Conservation (phyloP, 2,888 invertebrate genomes). For the Didymodactylos carnosus region DNA sequence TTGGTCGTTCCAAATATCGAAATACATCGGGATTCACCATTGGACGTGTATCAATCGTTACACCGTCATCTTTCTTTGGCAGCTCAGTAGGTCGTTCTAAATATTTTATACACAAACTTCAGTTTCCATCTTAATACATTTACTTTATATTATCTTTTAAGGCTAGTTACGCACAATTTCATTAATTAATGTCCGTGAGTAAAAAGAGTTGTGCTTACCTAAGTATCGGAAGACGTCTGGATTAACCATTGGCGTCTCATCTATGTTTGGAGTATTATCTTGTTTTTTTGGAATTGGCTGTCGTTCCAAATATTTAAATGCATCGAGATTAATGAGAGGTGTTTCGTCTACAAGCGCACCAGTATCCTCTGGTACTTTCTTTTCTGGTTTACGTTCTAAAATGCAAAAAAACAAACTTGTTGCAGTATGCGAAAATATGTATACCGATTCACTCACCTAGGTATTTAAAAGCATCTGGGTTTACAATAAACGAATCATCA, state of each 20-base stretch:
- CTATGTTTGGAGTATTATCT: slow-evolving; percentile 1
- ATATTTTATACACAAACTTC: too few relatives aligned
- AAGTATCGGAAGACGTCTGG: slow-evolving; percentile 7
- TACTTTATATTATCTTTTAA: too few relatives aligned
- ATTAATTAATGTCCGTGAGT: too few relatives aligned
- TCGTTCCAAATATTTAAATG: slow-evolving; percentile 12
- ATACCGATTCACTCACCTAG: neutral
- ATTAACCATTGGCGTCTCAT: slow-evolving; percentile 9
- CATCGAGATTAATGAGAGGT: slow-evolving; percentile 11
- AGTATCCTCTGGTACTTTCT: neutral
- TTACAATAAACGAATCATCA: slow-evolving; percentile 8
- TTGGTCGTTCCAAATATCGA: slow-evolving; percentile 7
- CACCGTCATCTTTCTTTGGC: neutral
- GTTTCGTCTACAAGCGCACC: neutral
- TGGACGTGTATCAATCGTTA: neutral
- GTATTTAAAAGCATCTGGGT: slow-evolving; percentile 9
- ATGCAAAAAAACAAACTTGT: too few relatives aligned
- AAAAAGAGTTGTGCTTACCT: too few relatives aligned
- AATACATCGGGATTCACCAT: slow-evolving; percentile 12
- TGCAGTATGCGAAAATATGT: neutral
- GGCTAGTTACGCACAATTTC: too few relatives aligned
- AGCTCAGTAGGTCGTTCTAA: neutral
- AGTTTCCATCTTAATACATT: too few relatives aligned
- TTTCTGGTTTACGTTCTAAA: neutral
- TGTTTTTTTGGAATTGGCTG: neutral